Percentiles rank a stretch among this genome's conserved stretches.
Conservation (phyloP, 1,140 invertebrate genomes). For the Macrostomum lignano region DNA sequence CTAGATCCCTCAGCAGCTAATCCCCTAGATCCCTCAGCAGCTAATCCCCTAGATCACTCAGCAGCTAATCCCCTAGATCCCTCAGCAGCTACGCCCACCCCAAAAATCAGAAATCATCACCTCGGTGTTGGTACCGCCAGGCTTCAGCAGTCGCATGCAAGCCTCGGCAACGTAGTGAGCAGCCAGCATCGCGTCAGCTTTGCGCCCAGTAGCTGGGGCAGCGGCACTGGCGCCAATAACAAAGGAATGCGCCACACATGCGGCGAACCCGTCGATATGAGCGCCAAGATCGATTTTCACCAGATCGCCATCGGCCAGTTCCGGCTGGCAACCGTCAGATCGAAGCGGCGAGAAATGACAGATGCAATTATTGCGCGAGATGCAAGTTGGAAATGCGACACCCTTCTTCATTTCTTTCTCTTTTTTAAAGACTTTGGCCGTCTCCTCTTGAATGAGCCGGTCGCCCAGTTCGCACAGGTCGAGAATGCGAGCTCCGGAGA, state of each 20-base stretch:
- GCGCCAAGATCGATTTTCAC: conserved; percentile 93
- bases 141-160: conserved; percentile 60
- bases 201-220: conserved; percentile 39
- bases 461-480: conserved; percentile 76
- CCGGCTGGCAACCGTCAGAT: conserved; percentile 50
- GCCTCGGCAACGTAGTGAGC: conserved; percentile 77
- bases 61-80: no score
- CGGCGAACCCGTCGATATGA: conserved; percentile 93
- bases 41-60: no score
- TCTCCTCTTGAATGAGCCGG: conserved; percentile 56
- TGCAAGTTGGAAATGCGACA: conserved; percentile 89
- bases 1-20: no score
- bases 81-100: no score
- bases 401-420: conserved; percentile 91
- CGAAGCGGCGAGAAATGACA: conserved; percentile 90
- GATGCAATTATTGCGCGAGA: conserved; percentile 94
- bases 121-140: conserved; percentile 50
- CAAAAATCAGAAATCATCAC: no score
- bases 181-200: conserved; percentile 74
- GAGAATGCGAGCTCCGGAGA: conserved; percentile 52
- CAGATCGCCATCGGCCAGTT: conserved; percentile 64
- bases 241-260: conserved; percentile 79
- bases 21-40: no score
- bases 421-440: conserved; percentile 81
- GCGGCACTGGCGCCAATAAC: conserved; percentile 46